phyloP scores from a whole-genome alignment of 1,140 invertebrate genomes.

The Choristoneura fumiferana region DNA sequence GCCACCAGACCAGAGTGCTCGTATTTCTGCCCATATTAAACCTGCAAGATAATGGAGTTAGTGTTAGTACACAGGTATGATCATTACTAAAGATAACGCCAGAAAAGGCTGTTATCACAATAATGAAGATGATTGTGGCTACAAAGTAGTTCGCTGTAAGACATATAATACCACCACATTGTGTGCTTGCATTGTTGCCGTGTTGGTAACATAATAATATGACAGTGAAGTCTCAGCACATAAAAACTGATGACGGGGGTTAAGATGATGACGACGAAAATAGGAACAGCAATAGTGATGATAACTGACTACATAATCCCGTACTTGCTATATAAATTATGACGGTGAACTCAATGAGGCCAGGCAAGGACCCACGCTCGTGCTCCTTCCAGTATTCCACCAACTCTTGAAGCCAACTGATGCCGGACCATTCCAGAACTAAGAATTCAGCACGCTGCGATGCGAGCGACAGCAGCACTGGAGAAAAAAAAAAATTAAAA shows the following conservation, averaged over 20 bases:
- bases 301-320: not conserved
- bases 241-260: too few relatives aligned
- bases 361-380: slow-evolving; percentile 91
- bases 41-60: slow-evolving; percentile 81
- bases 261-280: too few relatives aligned
- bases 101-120: too few relatives aligned
- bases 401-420: slow-evolving; percentile 82
- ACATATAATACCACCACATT: too few relatives aligned
- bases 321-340: slow-evolving; percentile 91
- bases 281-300: too few relatives aligned
- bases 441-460: slow-evolving; percentile 90
- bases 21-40: slow-evolving; percentile 93
- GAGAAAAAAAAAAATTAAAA: slow-evolving; percentile 22
- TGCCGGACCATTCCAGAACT: slow-evolving; percentile 87
- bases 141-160: too few relatives aligned
- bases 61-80: too few relatives aligned
- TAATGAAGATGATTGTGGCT: too few relatives aligned
- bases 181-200: too few relatives aligned
- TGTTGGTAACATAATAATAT: too few relatives aligned
- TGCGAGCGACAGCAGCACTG: slow-evolving; percentile 89
- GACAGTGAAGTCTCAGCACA: too few relatives aligned
- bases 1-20: slow-evolving; percentile 92
- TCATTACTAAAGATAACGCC: too few relatives aligned
- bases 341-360: slow-evolving; percentile 89
- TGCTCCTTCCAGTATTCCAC: slow-evolving; percentile 83